phyloP scores from a whole-genome alignment of 2,888 invertebrate species.

The Agriopis leucophaearia region DNA sequence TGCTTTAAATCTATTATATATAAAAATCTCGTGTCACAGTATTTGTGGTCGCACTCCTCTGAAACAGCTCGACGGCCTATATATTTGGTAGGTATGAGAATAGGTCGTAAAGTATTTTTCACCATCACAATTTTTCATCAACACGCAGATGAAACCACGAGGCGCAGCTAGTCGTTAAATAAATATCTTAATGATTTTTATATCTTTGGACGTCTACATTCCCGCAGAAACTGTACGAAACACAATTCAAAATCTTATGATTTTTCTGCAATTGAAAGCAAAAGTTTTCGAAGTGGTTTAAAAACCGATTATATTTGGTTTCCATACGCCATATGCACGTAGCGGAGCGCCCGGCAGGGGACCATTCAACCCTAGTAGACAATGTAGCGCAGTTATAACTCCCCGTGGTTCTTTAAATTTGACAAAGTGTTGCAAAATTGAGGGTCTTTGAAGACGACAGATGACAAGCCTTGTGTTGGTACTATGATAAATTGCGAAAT shows the following conservation, averaged over 20 bases:
- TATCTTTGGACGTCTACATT: no score
- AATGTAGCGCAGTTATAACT: constrained; percentile 59
- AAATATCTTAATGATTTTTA: no score
- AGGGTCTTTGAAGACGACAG: constrained; percentile 37
- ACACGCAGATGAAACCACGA: no score
- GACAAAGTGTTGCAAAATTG: constrained; percentile 65
- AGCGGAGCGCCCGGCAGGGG: constrained; percentile 58
- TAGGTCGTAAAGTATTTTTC: no score
- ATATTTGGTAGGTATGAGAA: no score
- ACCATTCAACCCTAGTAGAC: constrained; percentile 53
- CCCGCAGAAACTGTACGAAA: not conserved
- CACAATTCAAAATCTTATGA: not conserved
- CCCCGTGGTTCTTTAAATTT: constrained; percentile 67
- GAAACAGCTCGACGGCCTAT: no score
- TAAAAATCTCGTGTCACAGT: no score
- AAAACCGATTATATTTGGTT: constrained; percentile 33
- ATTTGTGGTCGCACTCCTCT: no score
- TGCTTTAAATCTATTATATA: no score
- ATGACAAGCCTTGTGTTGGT: constrained; percentile 6
- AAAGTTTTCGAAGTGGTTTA: constrained; percentile 28
- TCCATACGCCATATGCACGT: constrained; percentile 67
- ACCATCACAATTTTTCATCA: no score
- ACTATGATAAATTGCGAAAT: constrained; percentile 2
- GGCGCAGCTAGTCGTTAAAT: no score
- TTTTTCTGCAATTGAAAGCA: constrained; percentile 20